Evolutionary conservation across 2,797 vertebrate species (phyloP), one percentile per base, ranked within the genome.

Genomic region (Chloroceryle amazona): DNA sequence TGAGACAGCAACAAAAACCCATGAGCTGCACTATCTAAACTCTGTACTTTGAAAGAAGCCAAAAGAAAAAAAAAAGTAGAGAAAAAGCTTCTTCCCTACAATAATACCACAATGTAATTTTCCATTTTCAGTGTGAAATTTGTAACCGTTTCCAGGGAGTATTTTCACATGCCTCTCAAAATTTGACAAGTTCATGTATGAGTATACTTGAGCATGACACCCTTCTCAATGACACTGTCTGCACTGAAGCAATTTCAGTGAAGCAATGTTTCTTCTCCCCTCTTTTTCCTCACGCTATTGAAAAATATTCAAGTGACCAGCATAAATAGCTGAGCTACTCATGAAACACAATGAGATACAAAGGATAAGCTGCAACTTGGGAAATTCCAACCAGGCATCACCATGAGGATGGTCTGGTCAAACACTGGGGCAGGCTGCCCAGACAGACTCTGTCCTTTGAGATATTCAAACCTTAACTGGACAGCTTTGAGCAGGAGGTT

Each of bases 231-330:
- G 5, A 49, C 17, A 39, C 9, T 60, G 71, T 37, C 35, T 33
- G 16, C 39, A 46, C 0, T 73, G 55, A 46, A 76, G 11, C 3
- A 19, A 65, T 57, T 74, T 52, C 19, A 79, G 23, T 61, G 23
- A 89, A 89, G 33, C 1, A 4, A 33, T 0, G 0, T 31, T 60
- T 52, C 31, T 47, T 46, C 17, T 8, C 18, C 5, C 1, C 13
- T 28, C 52, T 66, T 82, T 46, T 22, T 9, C 46, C 49, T 51
- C 33, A 22, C 21, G 10, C 5, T 31, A 62, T 6, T 61, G 52
- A 71, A 75, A 89, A 89, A 29, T 10, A 70, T 12, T 51, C 25
- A 31, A 21, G 20, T 39, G 52, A 63, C 28, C 29, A 9, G 1
- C 31, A 39, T 10, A 10, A 71, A 44, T 0, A 75, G 39, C 22